Evolutionary conservation across 37 sponge, comb jelly and placozoan species (phyloP).

Genomic region (Beroe forskalii): DNA sequence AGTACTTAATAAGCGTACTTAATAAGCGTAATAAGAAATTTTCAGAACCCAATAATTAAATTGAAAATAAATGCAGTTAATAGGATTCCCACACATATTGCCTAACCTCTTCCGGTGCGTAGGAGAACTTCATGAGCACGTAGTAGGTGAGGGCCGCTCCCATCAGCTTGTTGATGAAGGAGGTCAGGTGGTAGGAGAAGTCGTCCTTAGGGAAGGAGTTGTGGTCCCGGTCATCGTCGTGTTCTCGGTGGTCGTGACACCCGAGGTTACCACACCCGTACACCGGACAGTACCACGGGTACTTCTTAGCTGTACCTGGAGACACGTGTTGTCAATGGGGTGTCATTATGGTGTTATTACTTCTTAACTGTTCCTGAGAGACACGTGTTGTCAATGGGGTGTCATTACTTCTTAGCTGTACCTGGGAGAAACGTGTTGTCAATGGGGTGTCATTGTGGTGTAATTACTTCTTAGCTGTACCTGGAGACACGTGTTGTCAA

Average conservation of each 20-base stretch:
- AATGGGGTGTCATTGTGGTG: too few relatives aligned
- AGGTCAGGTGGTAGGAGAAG: background rate
- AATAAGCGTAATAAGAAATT: too few relatives aligned
- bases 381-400: too few relatives aligned
- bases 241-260: conserved; percentile 54
- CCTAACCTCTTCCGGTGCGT: conserved; percentile 18
- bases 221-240: background rate
- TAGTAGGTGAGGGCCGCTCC: conserved; percentile 1
- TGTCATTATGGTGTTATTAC: too few relatives aligned
- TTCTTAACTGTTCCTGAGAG: too few relatives aligned
- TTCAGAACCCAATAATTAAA: too few relatives aligned
- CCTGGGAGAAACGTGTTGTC: too few relatives aligned
- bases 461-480: conserved; percentile 11
- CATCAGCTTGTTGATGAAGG: background rate
- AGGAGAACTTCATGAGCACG: background rate
- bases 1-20: too few relatives aligned
- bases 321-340: background rate
- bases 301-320: background rate
- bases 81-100: too few relatives aligned
- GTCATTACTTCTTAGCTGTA: too few relatives aligned
- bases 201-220: conserved; percentile 21
- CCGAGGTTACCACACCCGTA: background rate
- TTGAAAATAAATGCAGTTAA: too few relatives aligned
- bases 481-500: background rate
- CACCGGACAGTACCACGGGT: conserved; percentile 53